Percentiles rank a stretch among this genome's conserved stretches.
Conservation (phyloP, 2,888 invertebrate species). For the Palloptera scutellata region DNA sequence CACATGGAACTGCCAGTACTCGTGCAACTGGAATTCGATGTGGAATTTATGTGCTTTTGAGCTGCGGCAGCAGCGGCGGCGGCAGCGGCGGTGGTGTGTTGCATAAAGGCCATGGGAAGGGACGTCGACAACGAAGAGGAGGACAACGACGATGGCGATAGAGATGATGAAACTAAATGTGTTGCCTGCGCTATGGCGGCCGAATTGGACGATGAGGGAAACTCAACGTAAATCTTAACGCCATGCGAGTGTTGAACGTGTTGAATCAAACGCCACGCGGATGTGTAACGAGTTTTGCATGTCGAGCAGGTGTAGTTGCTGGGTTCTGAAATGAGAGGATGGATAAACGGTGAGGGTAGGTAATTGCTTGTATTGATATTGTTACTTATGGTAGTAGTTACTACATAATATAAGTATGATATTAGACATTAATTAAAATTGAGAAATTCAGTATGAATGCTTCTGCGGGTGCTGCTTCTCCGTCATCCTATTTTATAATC, state of each 20-base stretch:
- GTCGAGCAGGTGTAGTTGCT: slow-evolving; percentile 93
- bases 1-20: slow-evolving; percentile 41
- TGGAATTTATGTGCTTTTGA: slow-evolving; percentile 45
- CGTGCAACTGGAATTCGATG: slow-evolving; percentile 34
- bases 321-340: slow-evolving; percentile 76
- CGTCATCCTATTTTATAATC: no score
- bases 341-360: not conserved
- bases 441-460: no score
- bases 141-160: slow-evolving; percentile 37
- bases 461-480: no score
- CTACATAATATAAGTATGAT: no score
- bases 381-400: no score
- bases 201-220: slow-evolving; percentile 54
- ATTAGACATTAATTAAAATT: no score
- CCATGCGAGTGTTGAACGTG: slow-evolving; percentile 95
- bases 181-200: slow-evolving; percentile 8
- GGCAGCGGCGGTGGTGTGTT: slow-evolving; percentile 33
- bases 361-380: no score
- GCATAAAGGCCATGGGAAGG: slow-evolving; percentile 29
- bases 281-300: slow-evolving; percentile 88
- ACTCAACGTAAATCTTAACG: slow-evolving; percentile 88
- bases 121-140: slow-evolving; percentile 35
- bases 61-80: slow-evolving; percentile 41
- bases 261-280: slow-evolving; percentile 95
- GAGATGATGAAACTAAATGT: slow-evolving; percentile 36